Percentiles rank a stretch among this genome's conserved stretches.
Evolutionary conservation across 1,140 invertebrate species (phyloP).

Genomic region (Bombyx mori): DNA sequence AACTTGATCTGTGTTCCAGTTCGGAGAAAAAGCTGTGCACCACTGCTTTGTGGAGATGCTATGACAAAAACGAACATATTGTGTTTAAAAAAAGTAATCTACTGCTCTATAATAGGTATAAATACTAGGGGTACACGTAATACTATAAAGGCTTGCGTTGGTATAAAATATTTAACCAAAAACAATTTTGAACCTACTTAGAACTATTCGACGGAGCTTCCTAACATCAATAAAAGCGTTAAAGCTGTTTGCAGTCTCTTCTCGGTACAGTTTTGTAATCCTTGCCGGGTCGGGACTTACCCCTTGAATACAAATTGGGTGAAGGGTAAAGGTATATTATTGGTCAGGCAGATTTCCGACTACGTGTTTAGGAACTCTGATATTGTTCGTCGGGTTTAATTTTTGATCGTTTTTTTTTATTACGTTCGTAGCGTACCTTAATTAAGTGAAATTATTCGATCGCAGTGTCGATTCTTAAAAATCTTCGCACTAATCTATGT

Average conservation of each 20-base stretch:
- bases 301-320: slow-evolving; percentile 32
- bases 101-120: slow-evolving; percentile 2
- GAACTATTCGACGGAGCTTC: slow-evolving; percentile 1
- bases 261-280: slow-evolving; percentile 35
- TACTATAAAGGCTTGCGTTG: background rate
- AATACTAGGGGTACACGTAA: background rate
- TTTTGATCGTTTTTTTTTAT: too few species aligned
- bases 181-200: slow-evolving; percentile 2
- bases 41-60: too few species aligned
- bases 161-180: slow-evolving; percentile 1
- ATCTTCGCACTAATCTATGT: too few species aligned
- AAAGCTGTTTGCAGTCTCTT: slow-evolving; percentile 32
- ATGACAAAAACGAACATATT: too few species aligned
- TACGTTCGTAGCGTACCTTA: too few species aligned
- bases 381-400: slow-evolving; percentile 3
- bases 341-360: slow-evolving; percentile 38
- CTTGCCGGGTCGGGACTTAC: slow-evolving; percentile 14
- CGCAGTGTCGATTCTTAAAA: too few species aligned
- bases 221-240: slow-evolving; percentile 28
- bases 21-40: too few species aligned
- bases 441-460: too few species aligned
- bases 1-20: too few species aligned
- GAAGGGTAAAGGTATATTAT: slow-evolving; percentile 38
- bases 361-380: slow-evolving; percentile 33
- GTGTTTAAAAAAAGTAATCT: too few species aligned